Base-by-base conservation (phyloP, 2,797 vertebrate genomes). In the Gymnoscopelus microlampas region DNA sequence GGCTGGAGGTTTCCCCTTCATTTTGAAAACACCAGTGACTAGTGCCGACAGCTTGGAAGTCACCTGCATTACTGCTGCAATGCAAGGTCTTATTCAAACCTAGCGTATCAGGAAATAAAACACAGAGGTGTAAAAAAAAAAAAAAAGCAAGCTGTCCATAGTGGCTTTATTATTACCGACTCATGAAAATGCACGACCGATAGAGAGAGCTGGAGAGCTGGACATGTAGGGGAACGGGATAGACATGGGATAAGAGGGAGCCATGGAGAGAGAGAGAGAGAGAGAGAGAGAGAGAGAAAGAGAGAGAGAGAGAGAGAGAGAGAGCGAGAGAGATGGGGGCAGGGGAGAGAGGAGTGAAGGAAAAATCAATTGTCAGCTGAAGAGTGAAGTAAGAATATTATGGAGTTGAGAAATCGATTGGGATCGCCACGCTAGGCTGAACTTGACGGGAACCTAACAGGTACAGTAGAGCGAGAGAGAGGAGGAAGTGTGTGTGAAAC, bases 371-470 rank as follows among this genome's bases (percentile, higher is more conserved):
- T 48, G 56, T 19, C 61, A 1, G 24, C 53, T 60, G 60, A 60
- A 65, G 32, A 26, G 53, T 54, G 13, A 19, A n/a, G 59, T 44
- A 39, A 63, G 66, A 59, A 66, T 49, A 57, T 64, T 58, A 73
- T 68, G 47, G 53, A 63, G 60, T 48, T 63, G 15, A 62, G 44
- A 66, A 80, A 78, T 84, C 71, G 67, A 76, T 77, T 3, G 35
- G 11, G 62, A n/a, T 11, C 39, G 64, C 39, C 51, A 57, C 0
- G n/a, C 47, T 1, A 29, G 35, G 60, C 68, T 62, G 35, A 71
- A 57, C 63, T 71, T 1, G 12, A 23, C n/a, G 23, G 47, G 39
- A 26, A 44, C 23, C 3, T 3, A 35, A 32, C 5, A 13, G n/a
- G 35, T 44, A 23, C 8, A 71, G 39, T 44, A 44, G 39, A 10